Evolutionary conservation across 1,140 invertebrate species (phyloP), one percentile per base, ranked within the genome.

Genomic region (Drosophila yakuba): DNA sequence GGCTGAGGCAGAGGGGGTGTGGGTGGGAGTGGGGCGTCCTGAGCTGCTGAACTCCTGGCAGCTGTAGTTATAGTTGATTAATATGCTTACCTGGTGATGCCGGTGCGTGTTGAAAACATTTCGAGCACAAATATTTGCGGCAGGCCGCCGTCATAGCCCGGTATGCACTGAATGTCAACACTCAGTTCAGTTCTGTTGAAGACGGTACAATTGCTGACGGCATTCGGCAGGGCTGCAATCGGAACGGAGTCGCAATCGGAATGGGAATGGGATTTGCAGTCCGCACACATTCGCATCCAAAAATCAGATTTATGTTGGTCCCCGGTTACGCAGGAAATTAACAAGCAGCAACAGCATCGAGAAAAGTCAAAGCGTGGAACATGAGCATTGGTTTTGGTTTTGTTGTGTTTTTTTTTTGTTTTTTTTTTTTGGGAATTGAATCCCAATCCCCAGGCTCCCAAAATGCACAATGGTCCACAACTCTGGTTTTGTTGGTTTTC

Each of bases 141-240:
- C 39, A 97, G 93, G 36, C 96, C 96, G 32, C 96, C 96, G 92
- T 97, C 96, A 92, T 96, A 97, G 45, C 96, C 96, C 78, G 96
- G 95, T 45, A 94, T 93, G 92, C 96, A 97, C 57, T 96, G 95
- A 7, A 97, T 95, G 77, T 96, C 95, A 44, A 97, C 95, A 57
- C 95, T 96, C 68, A 94, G 95, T 74, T 94, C 94, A 2, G 95
- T 96, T 80, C 96, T 95, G 90, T 96, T 96, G 32, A 94, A 94
- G 58, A 96, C 93, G 15, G 94, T 95, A 86, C 96, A 96, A 91
- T 96, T 96, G 63, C 94, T 94, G 28, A 96, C 95, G 25, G 95
- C 93, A 81, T 95, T 95, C 50, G 96, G 96, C 91, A 95, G 94
- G 25, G 95, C 95, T 96, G 54, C 12, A 66, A 23, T 69, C 32